A percentile compares a stretch with the other conserved stretches of the same genome.
phyloP scores from a whole-genome alignment of 2,888 invertebrate genomes.

The Phaedon cochleariae region DNA sequence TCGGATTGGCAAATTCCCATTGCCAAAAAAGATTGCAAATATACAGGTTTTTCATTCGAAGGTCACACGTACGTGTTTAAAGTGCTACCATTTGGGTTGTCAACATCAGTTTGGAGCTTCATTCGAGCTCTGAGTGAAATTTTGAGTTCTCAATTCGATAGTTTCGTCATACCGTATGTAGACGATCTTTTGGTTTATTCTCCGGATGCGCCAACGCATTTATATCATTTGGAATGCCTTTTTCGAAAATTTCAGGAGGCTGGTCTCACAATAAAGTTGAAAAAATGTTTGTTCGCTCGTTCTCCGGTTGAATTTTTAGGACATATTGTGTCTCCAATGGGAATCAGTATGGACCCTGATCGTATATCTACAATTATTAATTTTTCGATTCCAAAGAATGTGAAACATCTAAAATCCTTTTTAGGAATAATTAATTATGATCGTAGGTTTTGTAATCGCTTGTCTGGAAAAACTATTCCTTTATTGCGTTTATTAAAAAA shows the following conservation, averaged over 20 bases:
- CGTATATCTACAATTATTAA: constrained; percentile 11
- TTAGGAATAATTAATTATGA: constrained; percentile 24
- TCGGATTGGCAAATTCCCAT: constrained; percentile 22
- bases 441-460: constrained; percentile 7
- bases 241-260: constrained; percentile 18
- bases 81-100: constrained; percentile 21
- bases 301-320: constrained; percentile 16
- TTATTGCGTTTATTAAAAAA: constrained; percentile 23
- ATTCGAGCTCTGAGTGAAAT: background rate
- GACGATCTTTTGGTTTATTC: constrained; percentile 26
- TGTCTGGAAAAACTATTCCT: constrained; percentile 12
- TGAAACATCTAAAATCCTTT: constrained; percentile 24
- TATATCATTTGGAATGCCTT: background rate
- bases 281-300: constrained; percentile 17
- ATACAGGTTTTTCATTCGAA: constrained; percentile 7
- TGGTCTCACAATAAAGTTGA: constrained; percentile 21
- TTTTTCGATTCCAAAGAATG: constrained; percentile 21
- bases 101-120: constrained; percentile 9
- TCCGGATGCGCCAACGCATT: constrained; percentile 17
- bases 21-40: background rate
- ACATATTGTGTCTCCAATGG: constrained; percentile 11
- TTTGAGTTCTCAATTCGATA: constrained; percentile 2
- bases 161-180: constrained; percentile 20
- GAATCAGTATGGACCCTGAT: constrained; percentile 7
- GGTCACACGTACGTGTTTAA: constrained; percentile 10